Evolutionary conservation across 1,140 invertebrate species (phyloP), one percentile per base, ranked within the genome.

Genomic region (Drosophila hydei): DNA sequence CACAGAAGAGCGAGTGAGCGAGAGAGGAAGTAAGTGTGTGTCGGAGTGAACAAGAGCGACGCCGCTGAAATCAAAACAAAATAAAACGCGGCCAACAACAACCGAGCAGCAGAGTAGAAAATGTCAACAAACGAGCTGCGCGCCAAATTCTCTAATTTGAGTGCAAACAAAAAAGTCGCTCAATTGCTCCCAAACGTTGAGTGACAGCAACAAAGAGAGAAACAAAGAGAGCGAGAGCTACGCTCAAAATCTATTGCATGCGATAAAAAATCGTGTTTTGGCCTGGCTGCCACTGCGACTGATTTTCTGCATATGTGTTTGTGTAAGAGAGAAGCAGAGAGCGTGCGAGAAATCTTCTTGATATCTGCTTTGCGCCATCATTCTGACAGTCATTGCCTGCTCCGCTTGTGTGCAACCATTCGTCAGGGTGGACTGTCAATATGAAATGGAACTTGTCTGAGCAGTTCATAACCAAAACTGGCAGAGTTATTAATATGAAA

Each of bases 61-160:
- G 14, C 3, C 23, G 16, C 25, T 55, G 40, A 69, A 72, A 88
- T 72, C 83, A 89, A 89, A 88, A 88, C 83, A 88, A 81, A 74
- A 30, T 19, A 48, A 83, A 75, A 52, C 21, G 54, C 79, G 63
- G 64, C 74, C 72, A 70, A 58, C 72, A 70, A 58, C 23, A 40
- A 14, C 5, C 30, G 27, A 16, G 40, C 62, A 40, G 43, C 65
- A 71, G 72, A 59, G 68, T 79, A 73, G 64, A 85, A 89, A 90
- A 90, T 81, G 81, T 87, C 87, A 90, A 90, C 87, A 90, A 88
- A 90, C 78, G 67, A 89, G 65, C 52, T 75, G 87, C 81, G 76
- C 88, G 88, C 87, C 81, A 90, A 90, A 79, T 77, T 90, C 19
- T 58, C 50, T 72, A 47, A 30, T 40, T 73, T 71, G 81, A 85